phyloP scores from a whole-genome alignment of 2,113 vertebrate species.

The Peromyscus maniculatus region DNA sequence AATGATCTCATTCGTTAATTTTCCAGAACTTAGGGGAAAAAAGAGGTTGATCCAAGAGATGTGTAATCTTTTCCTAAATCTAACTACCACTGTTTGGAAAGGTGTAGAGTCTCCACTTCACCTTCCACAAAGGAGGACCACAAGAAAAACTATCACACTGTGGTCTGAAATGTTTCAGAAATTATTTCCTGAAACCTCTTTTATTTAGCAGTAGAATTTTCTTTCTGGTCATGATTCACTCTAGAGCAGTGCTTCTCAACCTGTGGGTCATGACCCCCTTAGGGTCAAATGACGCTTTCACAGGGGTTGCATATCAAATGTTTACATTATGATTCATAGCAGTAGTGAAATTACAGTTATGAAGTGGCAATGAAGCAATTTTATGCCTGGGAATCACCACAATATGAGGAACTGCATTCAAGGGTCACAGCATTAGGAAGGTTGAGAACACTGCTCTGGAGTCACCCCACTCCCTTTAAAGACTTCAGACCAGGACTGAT shows the following conservation, averaged over 20 bases:
- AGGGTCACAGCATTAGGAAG: neutral
- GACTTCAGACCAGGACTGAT: neutral
- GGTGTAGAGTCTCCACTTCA: neutral
- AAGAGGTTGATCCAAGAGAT: neutral
- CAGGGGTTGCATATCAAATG: neutral
- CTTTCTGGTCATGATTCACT: neutral
- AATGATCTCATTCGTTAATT: slow-evolving; percentile 48
- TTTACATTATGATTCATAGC: neutral
- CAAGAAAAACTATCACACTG: neutral
- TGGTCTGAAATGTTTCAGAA: neutral
- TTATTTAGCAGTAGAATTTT: neutral
- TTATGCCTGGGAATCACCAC: neutral
- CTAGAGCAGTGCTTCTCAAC: neutral
- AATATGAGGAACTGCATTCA: neutral
- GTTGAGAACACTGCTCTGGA: neutral
- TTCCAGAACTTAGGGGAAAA: slow-evolving; percentile 38
- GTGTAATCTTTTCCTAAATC: slow-evolving; percentile 15
- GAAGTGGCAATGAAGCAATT: neutral
- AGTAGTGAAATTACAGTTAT: neutral
- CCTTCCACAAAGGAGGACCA: neutral
- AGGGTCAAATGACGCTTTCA: neutral
- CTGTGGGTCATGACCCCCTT: neutral
- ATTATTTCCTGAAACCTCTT: neutral
- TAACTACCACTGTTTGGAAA: neutral
- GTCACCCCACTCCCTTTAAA: neutral